A percentile compares a stretch with the other conserved stretches of the same genome.
Evolutionary conservation across 2,113 vertebrate genomes (phyloP).

Genomic region (Bubo scandiacus): DNA sequence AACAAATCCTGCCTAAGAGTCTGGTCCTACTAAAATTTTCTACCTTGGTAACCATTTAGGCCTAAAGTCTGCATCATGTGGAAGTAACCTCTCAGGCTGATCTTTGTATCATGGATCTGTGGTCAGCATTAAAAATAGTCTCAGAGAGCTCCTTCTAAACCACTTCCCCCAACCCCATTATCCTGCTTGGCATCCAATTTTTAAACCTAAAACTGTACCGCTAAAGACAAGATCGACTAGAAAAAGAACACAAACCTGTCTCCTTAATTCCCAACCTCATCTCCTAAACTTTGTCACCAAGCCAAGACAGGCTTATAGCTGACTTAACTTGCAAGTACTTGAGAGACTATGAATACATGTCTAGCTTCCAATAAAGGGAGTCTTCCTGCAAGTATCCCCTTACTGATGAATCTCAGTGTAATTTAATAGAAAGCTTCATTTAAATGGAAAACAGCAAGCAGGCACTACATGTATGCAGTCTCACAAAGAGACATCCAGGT

Average conservation of each 20-base stretch:
- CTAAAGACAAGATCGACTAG: background rate
- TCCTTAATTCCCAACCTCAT: background rate
- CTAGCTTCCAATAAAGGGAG: background rate
- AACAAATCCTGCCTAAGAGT: background rate
- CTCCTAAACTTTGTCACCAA: background rate
- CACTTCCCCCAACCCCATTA: background rate
- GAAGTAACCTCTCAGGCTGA: background rate
- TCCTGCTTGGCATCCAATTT: background rate
- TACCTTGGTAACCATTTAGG: background rate
- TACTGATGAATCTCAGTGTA: background rate
- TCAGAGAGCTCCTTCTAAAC: background rate
- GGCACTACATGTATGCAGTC: background rate
- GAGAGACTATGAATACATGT: background rate
- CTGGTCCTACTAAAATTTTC: background rate
- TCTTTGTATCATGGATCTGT: background rate
- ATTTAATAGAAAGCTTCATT: background rate
- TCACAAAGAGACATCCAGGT: background rate
- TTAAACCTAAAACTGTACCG: background rate
- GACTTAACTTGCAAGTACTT: slow-evolving; percentile 12
- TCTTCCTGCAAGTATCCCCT: background rate
- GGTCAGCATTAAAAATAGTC: background rate
- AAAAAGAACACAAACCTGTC: background rate
- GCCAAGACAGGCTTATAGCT: background rate
- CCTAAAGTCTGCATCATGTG: background rate
- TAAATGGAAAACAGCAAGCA: background rate